Percentiles rank a stretch among this genome's conserved stretches.
Evolutionary conservation across 2,888 invertebrate genomes (phyloP).

Genomic region (Endotricha flammealis): DNA sequence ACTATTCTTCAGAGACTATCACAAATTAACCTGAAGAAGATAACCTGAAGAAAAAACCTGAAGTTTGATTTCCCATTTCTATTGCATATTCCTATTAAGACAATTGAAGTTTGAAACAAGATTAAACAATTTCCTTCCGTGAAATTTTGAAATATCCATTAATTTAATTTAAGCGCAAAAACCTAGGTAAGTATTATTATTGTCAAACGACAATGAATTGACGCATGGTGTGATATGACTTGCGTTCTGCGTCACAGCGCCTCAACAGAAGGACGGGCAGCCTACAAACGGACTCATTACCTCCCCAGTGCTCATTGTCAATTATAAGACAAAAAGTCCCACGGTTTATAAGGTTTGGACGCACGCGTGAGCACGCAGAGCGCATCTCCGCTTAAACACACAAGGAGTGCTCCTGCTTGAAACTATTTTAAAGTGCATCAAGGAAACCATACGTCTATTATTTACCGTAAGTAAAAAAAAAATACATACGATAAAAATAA

Average conservation of each 20-base stretch:
- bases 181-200: too few species aligned
- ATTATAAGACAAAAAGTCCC: constrained; percentile 73
- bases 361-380: constrained; percentile 60
- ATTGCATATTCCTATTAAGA: too few species aligned
- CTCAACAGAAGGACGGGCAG: constrained; percentile 66
- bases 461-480: constrained; percentile 4
- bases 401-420: constrained; percentile 45
- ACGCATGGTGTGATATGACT: too few species aligned
- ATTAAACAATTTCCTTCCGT: too few species aligned
- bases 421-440: constrained; percentile 11
- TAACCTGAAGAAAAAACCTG: too few species aligned
- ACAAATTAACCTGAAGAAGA: too few species aligned
- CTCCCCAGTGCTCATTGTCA: constrained; percentile 70
- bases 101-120: too few species aligned
- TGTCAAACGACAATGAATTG: constrained; percentile 56
- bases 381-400: constrained; percentile 58
- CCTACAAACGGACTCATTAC: constrained; percentile 74
- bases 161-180: too few species aligned
- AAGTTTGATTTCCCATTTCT: too few species aligned
- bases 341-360: constrained; percentile 71
- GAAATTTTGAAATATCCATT: too few species aligned
- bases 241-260: constrained; percentile 58
- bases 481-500: too few species aligned
- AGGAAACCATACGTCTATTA: background rate
- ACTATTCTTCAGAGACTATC: too few species aligned